Conservation (phyloP, 2,113 vertebrate species). For the Malurus alboscapulatus region DNA sequence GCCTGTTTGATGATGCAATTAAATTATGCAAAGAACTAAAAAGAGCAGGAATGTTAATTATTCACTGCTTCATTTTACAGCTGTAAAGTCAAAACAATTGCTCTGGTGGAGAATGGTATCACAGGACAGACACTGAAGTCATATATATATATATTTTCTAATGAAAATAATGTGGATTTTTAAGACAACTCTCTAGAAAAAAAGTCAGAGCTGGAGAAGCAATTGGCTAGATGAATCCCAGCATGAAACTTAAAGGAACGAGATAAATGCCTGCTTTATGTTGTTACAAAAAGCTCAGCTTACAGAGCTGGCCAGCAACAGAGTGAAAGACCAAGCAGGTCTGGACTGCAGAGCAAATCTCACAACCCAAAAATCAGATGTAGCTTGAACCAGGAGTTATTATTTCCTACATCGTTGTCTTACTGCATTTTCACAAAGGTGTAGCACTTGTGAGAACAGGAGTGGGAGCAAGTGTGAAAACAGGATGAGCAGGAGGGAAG, state of each 20-base stretch:
- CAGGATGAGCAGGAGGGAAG: not conserved
- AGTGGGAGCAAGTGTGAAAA: not conserved
- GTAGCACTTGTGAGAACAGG: not conserved
- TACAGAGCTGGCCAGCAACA: not conserved
- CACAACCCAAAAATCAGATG: not conserved
- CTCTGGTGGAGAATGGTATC: not conserved
- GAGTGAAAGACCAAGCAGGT: not conserved
- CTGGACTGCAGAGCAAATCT: not conserved
- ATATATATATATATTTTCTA: accelerated
- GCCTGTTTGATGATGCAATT: not conserved
- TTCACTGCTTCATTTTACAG: not conserved
- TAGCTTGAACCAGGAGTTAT: not conserved
- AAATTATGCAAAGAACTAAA: not conserved
- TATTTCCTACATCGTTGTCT: not conserved
- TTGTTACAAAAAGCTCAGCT: accelerated
- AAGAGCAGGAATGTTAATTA: not conserved
- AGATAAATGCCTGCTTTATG: not conserved
- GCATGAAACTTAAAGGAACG: not conserved
- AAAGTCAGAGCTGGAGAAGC: not conserved
- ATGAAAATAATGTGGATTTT: not conserved
- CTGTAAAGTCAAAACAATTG: not conserved
- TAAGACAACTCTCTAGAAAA: not conserved
- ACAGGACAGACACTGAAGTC: not conserved
- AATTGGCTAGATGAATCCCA: not conserved
- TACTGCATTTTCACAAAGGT: not conserved